Percentiles rank a stretch among this genome's conserved stretches.
Evolutionary conservation across 2,113 vertebrate species (phyloP).

Genomic region (Brienomyrus longianalis): DNA sequence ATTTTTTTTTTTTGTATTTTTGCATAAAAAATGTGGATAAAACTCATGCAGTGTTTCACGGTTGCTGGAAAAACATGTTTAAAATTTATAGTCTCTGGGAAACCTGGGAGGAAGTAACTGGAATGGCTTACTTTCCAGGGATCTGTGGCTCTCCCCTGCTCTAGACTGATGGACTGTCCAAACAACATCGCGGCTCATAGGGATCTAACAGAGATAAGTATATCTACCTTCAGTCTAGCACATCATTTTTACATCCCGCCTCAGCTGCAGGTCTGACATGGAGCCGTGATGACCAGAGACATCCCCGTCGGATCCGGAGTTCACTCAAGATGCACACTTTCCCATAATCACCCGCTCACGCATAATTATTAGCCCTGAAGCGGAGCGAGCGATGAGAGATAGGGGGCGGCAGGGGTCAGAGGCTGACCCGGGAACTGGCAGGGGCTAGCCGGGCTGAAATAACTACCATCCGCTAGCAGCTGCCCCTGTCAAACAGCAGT

Average conservation of each 20-base stretch:
- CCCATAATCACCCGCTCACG: background rate
- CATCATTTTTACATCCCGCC: background rate
- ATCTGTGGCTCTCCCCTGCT: background rate
- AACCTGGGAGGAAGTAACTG: background rate
- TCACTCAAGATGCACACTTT: background rate
- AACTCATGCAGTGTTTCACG: background rate
- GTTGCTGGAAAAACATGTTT: background rate
- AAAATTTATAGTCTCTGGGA: background rate
- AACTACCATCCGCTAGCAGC: background rate
- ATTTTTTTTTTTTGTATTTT: background rate
- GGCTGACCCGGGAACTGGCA: background rate
- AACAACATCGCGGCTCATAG: background rate
- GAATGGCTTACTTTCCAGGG: background rate
- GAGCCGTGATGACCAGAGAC: slow-evolving; percentile 14
- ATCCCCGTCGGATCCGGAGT: slow-evolving; percentile 30
- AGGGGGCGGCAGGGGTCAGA: background rate
- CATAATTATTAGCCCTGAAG: background rate
- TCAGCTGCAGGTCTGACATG: background rate
- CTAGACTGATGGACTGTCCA: background rate
- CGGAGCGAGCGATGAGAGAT: background rate
- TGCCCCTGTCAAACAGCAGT: background rate
- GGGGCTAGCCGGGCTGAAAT: background rate
- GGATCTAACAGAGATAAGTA: background rate
- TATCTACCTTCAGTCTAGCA: background rate
- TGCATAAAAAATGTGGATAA: background rate